A percentile compares a stretch with the other conserved stretches of the same genome.
These are phyloP conservation scores for Nymphicus hollandicus DNA, from an alignment of 2,113 vertebrate species.

Conservation along the genomic window DNA sequence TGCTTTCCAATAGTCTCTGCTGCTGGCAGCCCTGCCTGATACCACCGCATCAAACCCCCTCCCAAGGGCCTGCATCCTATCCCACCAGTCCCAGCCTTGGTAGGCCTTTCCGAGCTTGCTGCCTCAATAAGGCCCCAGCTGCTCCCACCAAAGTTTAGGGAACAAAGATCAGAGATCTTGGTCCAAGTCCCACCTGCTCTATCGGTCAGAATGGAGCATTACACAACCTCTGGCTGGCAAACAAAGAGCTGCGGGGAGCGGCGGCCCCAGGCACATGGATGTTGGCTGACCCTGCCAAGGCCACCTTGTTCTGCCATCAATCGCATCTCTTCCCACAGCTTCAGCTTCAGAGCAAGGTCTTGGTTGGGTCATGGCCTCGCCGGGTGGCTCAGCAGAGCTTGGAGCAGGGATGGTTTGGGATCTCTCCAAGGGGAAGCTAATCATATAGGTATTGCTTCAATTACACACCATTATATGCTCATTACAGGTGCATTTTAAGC, in stretches of 20 bases:
- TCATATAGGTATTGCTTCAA: background rate
- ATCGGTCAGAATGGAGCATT: accelerated
- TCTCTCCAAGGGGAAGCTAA: background rate
- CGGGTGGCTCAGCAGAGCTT: accelerated
- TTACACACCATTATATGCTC: background rate
- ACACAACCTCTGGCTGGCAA: background rate
- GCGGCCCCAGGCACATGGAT: background rate
- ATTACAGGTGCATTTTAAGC: background rate
- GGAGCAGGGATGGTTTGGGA: background rate
- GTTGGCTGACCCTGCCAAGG: background rate
- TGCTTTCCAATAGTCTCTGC: accelerated
- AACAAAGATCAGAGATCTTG: accelerated
- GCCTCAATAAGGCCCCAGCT: background rate
- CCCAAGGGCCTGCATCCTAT: background rate
- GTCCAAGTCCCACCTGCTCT: background rate
- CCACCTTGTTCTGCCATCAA: background rate
- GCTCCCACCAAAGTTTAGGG: background rate
- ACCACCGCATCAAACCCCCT: accelerated
- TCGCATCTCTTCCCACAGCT: accelerated
- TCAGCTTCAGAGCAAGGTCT: background rate
- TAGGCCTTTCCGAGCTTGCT: background rate
- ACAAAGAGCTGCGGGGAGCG: accelerated
- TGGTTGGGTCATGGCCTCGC: accelerated
- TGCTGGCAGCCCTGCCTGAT: background rate
- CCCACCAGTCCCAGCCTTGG: background rate